A percentile compares a stretch with the other conserved stretches of the same genome.
phyloP scores from a whole-genome alignment of 1,140 invertebrate genomes.

The Paralvinella palmiformis region DNA sequence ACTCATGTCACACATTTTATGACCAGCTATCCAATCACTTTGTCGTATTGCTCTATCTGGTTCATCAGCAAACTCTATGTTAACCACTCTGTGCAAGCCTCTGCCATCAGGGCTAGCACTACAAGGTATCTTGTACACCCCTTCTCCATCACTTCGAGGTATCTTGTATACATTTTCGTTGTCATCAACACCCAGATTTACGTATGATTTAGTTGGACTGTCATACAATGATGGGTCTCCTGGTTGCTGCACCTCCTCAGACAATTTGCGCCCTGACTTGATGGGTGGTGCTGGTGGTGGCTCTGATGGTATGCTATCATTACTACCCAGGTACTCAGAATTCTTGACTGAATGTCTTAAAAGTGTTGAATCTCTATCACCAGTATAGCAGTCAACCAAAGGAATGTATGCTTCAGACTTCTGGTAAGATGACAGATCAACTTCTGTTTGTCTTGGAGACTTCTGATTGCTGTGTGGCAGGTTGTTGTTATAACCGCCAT shows the following conservation, averaged over 20 bases:
- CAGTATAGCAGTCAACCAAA: neutral
- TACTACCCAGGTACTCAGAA: neutral
- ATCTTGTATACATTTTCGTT: neutral
- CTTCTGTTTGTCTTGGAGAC: too few relatives aligned
- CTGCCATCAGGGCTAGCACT: too few relatives aligned
- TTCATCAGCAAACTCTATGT: too few relatives aligned
- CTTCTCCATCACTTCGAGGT: neutral
- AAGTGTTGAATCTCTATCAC: neutral
- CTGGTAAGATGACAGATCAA: too few relatives aligned
- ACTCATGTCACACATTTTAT: too few relatives aligned
- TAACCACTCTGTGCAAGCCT: too few relatives aligned
- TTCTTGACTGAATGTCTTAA: neutral
- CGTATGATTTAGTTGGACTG: neutral
- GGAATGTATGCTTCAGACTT: constrained; percentile 4
- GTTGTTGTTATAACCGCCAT: too few relatives aligned
- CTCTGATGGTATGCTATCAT: neutral
- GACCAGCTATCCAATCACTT: too few relatives aligned
- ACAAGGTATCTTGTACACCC: constrained; percentile 4
- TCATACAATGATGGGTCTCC: constrained; percentile 7
- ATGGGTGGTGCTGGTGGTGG: neutral
- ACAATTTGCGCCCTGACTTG: neutral
- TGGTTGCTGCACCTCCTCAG: neutral
- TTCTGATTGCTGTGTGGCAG: too few relatives aligned
- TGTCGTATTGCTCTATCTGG: too few relatives aligned
- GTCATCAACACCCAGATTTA: neutral